Evolutionary conservation across 2,888 invertebrate genomes (phyloP).

Genomic region (Trichogramma dendrolimi): DNA sequence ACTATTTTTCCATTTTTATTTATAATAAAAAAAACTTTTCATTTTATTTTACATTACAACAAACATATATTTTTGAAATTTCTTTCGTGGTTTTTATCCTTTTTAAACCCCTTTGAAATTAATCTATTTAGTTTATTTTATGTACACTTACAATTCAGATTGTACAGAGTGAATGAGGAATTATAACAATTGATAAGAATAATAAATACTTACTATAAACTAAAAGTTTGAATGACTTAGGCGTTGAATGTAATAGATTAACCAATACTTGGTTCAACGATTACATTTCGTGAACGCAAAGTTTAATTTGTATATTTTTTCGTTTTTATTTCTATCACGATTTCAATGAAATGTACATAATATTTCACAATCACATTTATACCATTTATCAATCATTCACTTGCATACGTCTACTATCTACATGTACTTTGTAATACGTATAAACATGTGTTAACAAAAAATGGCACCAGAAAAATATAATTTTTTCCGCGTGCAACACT

Average conservation of each 20-base stretch:
- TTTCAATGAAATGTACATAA: conserved; percentile 18
- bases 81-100: neutral
- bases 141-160: conserved; percentile 20
- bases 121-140: too few species aligned
- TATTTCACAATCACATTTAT: conserved; percentile 12
- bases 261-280: too few species aligned
- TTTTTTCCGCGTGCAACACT: conserved; percentile 13
- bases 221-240: conserved; percentile 21
- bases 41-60: conserved; percentile 25
- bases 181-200: neutral
- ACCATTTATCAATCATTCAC: conserved; percentile 4
- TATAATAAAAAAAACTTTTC: conserved; percentile 22
- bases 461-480: conserved; percentile 20
- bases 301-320: too few species aligned
- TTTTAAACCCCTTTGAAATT: conserved; percentile 11
- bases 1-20: conserved; percentile 12
- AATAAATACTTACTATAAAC: conserved; percentile 9
- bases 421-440: neutral
- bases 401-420: neutral
- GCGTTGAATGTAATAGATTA: conserved; percentile 2
- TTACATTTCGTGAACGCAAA: too few species aligned
- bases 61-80: conserved; percentile 18
- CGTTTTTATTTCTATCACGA: too few species aligned
- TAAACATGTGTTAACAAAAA: conserved; percentile 15
- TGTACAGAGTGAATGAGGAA: conserved; percentile 14